These are phyloP conservation scores for Sebastiscus tertius DNA, from an alignment of 2,797 vertebrate species.

Conservation along the genomic window DNA sequence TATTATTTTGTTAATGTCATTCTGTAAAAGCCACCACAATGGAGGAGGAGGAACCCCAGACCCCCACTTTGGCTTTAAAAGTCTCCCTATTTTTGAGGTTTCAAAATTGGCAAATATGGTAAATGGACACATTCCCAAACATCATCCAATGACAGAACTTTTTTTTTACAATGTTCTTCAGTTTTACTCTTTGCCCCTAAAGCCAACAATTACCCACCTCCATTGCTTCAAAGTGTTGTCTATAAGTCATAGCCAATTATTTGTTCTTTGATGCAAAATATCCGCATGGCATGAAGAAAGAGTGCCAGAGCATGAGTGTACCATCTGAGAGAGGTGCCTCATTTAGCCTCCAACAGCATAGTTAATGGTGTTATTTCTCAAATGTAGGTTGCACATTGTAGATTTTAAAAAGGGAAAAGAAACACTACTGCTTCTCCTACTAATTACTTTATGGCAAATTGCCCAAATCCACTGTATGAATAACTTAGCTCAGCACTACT, in stretches of 20 bases:
- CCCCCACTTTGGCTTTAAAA: no score
- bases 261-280: conserved; percentile 24
- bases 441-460: conserved; percentile 44
- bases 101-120: no score
- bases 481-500: conserved; percentile 28
- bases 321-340: conserved; percentile 1
- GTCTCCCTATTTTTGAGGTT: no score
- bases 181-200: not conserved
- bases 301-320: not conserved
- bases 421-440: not conserved
- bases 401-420: conserved; percentile 6
- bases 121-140: not conserved
- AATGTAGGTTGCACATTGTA: conserved; percentile 31
- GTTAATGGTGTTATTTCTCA: conserved; percentile 26
- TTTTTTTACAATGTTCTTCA: not conserved
- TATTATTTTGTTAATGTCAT: no score
- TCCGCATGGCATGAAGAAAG: conserved; percentile 6
- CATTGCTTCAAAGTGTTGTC: not conserved
- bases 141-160: not conserved
- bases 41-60: no score
- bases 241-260: conserved; percentile 5
- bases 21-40: no score
- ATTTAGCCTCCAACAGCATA: conserved; percentile 22
- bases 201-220: not conserved
- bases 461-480: conserved; percentile 34